These are phyloP conservation scores for Grammomys surdaster DNA, from an alignment of 2,113 vertebrate genomes.

Conservation along the genomic window DNA sequence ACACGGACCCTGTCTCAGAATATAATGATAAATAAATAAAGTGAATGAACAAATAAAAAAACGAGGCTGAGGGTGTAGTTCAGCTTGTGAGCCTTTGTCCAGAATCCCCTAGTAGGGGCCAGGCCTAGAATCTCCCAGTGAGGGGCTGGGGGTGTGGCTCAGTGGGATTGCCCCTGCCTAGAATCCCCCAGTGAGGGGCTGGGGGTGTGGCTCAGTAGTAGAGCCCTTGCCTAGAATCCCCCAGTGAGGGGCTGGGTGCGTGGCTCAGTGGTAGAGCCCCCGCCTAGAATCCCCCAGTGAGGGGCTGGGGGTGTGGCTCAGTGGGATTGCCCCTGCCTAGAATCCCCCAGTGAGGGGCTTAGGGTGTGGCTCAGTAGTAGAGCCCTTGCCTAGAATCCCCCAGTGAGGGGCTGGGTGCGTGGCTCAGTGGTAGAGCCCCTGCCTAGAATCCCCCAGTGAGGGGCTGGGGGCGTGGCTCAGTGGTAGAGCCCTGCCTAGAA, in stretches of 20 bases:
- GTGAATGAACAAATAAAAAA: not conserved
- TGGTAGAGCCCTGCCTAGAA: not conserved
- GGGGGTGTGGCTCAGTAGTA: not conserved
- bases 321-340: not conserved
- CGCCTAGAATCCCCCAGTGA: not conserved
- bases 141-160: not conserved
- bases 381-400: not conserved
- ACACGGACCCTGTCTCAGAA: not conserved
- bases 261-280: not conserved
- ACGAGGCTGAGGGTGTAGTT: not conserved
- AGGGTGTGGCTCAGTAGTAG: not conserved
- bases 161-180: not conserved
- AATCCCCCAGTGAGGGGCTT: not conserved
- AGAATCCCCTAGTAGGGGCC: not conserved
- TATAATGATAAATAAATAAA: not conserved
- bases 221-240: not conserved
- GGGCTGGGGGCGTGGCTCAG: not conserved
- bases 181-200: not conserved
- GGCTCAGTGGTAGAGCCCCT: no score
- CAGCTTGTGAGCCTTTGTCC: not conserved
- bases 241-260: not conserved
- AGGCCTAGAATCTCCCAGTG: not conserved
- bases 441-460: not conserved
- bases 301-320: not conserved
- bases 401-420: not conserved